These are phyloP conservation scores for Arizona elegans DNA, from an alignment of 2,113 vertebrate genomes.

Conservation along the genomic window DNA sequence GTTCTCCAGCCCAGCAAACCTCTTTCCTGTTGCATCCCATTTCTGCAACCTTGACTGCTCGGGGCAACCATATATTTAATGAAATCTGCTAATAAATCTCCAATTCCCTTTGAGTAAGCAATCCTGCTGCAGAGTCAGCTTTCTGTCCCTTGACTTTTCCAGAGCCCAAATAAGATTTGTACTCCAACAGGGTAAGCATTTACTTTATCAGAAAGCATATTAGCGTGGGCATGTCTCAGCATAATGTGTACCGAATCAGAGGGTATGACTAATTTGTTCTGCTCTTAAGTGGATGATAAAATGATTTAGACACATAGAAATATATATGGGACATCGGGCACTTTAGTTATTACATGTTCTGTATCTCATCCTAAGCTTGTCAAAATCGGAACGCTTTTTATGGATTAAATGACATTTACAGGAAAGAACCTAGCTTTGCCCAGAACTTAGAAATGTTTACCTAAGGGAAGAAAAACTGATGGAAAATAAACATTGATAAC, in stretches of 20 bases:
- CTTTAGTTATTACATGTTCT: slow-evolving; percentile 57
- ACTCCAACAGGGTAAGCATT: slow-evolving; percentile 69
- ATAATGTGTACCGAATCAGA: slow-evolving; percentile 73
- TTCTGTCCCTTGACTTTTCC: slow-evolving; percentile 68
- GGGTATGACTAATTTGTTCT: slow-evolving; percentile 73
- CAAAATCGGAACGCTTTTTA: slow-evolving; percentile 48
- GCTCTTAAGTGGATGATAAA: slow-evolving; percentile 71
- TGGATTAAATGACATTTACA: slow-evolving; percentile 50
- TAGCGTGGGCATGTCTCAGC: slow-evolving; percentile 69
- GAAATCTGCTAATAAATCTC: slow-evolving; percentile 78
- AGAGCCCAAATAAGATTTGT: slow-evolving; percentile 80
- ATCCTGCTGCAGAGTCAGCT: slow-evolving; percentile 72
- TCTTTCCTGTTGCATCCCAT: slow-evolving; percentile 61
- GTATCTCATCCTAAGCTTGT: slow-evolving; percentile 51
- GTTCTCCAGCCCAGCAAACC: background rate
- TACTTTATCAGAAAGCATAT: slow-evolving; percentile 78
- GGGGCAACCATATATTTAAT: slow-evolving; percentile 71
- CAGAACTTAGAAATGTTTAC: slow-evolving; percentile 60
- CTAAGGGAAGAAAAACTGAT: slow-evolving; percentile 29
- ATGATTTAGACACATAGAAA: slow-evolving; percentile 68
- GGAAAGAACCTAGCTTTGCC: slow-evolving; percentile 44
- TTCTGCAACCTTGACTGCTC: slow-evolving; percentile 64
- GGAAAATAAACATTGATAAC: slow-evolving; percentile 24
- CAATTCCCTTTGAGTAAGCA: slow-evolving; percentile 69
- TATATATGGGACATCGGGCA: slow-evolving; percentile 59